phyloP scores from a whole-genome alignment of 23 tunicate species.

The Styela plicata region DNA sequence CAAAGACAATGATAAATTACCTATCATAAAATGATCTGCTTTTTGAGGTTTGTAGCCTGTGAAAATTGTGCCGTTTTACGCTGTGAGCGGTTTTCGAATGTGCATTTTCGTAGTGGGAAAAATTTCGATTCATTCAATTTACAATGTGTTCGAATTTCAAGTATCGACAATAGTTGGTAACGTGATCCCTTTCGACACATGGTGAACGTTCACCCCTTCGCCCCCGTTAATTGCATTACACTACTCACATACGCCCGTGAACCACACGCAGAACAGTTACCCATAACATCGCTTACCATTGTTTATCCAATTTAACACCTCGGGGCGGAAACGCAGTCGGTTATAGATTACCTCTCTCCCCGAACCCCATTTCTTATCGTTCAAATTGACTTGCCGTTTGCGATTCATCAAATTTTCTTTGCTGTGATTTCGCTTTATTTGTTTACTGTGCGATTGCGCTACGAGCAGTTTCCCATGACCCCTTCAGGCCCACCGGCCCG shows the following conservation, averaged over 20 bases:
- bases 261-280: constrained; percentile 18
- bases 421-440: constrained; percentile 22
- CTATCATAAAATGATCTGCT: not conserved
- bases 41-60: not conserved
- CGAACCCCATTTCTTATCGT: constrained; percentile 8
- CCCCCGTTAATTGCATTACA: constrained; percentile 18
- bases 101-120: not conserved
- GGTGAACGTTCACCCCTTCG: constrained; percentile 13
- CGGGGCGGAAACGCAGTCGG: constrained; percentile 24
- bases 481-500: not conserved
- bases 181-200: constrained; percentile 15
- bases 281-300: constrained; percentile 20
- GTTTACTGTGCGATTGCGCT: constrained; percentile 31
- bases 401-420: constrained; percentile 19
- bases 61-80: not conserved
- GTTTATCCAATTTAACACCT: constrained; percentile 30
- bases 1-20: not conserved
- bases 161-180: constrained; percentile 7
- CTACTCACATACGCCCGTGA: constrained; percentile 7
- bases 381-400: constrained; percentile 1
- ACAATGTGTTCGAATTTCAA: not conserved
- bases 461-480: constrained; percentile 42
- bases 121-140: not conserved
- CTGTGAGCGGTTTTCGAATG: not conserved
- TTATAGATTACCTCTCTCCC: constrained; percentile 14